Conservation (phyloP, 2,113 vertebrate species). For the Proterorhinus semilunaris region DNA sequence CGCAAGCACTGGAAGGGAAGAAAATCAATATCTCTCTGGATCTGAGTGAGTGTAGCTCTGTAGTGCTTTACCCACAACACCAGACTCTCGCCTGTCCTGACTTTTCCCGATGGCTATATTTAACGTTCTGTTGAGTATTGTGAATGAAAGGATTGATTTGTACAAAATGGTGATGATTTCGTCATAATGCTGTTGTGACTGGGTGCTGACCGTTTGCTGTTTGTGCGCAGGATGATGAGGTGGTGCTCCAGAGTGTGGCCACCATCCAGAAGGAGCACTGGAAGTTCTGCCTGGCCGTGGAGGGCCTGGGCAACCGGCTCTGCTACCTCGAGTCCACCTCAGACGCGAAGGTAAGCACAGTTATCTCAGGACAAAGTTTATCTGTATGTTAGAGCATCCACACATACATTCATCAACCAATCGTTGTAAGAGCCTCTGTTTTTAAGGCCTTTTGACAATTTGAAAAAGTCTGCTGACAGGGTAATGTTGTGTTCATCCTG, state of each 20-base stretch:
- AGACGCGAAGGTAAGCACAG: slow-evolving; percentile 90
- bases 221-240: slow-evolving; percentile 90
- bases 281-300: slow-evolving; percentile 94
- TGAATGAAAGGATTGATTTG: background rate
- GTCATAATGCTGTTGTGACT: too few species aligned
- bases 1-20: slow-evolving; percentile 12
- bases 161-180: too few species aligned
- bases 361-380: background rate
- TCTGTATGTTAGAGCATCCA: too few species aligned
- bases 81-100: slow-evolving; percentile 37
- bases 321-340: slow-evolving; percentile 96
- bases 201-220: slow-evolving; percentile 5
- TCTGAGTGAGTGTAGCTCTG: slow-evolving; percentile 30
- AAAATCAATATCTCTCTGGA: slow-evolving; percentile 57
- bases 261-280: slow-evolving; percentile 91
- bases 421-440: background rate
- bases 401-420: too few species aligned
- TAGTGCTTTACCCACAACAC: slow-evolving; percentile 18
- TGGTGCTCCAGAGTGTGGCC: slow-evolving; percentile 93
- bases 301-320: slow-evolving; percentile 93
- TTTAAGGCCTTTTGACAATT: background rate
- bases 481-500: slow-evolving; percentile 5
- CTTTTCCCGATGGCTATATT: too few species aligned
- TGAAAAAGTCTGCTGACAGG: background rate
- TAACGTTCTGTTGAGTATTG: background rate